A percentile compares a stretch with the other conserved stretches of the same genome.
phyloP scores from a whole-genome alignment of 2,888 invertebrate species.

The Steinernema scapterisci region DNA sequence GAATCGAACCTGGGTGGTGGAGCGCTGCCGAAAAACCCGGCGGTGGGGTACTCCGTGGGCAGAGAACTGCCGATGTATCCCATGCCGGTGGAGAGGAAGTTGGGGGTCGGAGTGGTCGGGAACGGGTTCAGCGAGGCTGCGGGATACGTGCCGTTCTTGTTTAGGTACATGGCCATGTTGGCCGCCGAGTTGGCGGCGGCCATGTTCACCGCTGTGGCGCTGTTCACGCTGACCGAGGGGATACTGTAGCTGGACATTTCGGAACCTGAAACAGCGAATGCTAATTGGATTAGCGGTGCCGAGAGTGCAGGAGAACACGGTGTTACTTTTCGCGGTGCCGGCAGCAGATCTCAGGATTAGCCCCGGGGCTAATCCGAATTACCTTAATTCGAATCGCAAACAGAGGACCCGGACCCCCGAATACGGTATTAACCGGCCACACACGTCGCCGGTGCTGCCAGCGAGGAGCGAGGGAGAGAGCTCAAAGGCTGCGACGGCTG shows the following conservation, averaged over 20 bases:
- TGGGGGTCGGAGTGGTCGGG: slow-evolving; percentile 5
- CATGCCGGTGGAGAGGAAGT: slow-evolving; percentile 28
- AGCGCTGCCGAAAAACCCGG: slow-evolving; percentile 17
- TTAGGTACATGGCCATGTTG: slow-evolving; percentile 29
- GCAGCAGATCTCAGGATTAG: slow-evolving; percentile 23
- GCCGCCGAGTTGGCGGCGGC: slow-evolving; percentile 23
- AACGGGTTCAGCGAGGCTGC: slow-evolving; percentile 12
- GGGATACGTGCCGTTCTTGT: slow-evolving; percentile 16
- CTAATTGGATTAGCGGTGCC: slow-evolving; percentile 4
- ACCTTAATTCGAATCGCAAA: slow-evolving; percentile 32
- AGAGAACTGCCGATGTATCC: slow-evolving; percentile 18
- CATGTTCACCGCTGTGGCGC: slow-evolving; percentile 20
- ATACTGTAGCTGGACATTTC: slow-evolving; percentile 27
- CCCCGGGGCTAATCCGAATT: slow-evolving; percentile 30
- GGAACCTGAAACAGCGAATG: background rate
- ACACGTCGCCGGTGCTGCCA: background rate
- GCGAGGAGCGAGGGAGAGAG: background rate
- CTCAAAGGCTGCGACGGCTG: slow-evolving; percentile 17
- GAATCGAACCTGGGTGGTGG: background rate
- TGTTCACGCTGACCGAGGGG: slow-evolving; percentile 24
- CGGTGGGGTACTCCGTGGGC: slow-evolving; percentile 21
- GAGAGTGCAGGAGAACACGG: background rate
- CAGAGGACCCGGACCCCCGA: background rate
- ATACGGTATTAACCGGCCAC: slow-evolving; percentile 23
- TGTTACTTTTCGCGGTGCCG: slow-evolving; percentile 18